Base-by-base conservation (phyloP, 2,888 invertebrate species). In the Monochamus alternatus region DNA sequence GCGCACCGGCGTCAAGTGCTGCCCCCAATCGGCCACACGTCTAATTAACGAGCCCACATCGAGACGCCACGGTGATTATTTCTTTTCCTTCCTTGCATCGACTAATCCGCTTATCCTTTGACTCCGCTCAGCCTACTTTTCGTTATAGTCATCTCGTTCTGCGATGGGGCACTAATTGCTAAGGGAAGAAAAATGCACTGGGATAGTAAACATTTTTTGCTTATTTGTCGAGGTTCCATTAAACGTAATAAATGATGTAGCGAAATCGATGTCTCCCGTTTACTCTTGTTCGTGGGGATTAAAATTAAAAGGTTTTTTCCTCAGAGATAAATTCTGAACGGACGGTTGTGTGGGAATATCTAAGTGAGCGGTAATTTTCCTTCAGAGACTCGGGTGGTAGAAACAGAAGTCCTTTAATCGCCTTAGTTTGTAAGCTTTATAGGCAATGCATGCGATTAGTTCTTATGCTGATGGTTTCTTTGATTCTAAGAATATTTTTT, bases 231-330 rank as follows among this genome's bases (percentile, higher is more conserved):
- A 73, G 73, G 78, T 83, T 87, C 87, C 87, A 87, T 87, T 87
- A 87, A 84, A 75, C 77, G 85, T 87, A 84, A 87, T 87, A 87
- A 87, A 87, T 86, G 86, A 87, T 87, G 85, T 84, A 87, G 83
- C 84, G 83, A 85, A 84, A 84, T 84, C 83, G 76, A 82, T 84
- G 84, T 77, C 81, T 84, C 84, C 84, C 84, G 85, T 85, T 86
- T 86, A 82, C 84, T 83, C 60, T 55, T 78, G 64, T 55, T 74
- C 60, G 74, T 75, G 72, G 81, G 38, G 84, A 84, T 84, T 83
- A 83, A 83, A 84, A 83, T 83, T 83, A 83, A 83, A 81, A 82
- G 81, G 75, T 82, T 83, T 81, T 80, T 77, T 76, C 63, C 55
- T 22, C 31, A 64, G 69, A 66, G 58, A 74, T 77, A 76, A 75